phyloP scores from a whole-genome alignment of 2,797 vertebrate species.

The Lutjanus campechanus region DNA sequence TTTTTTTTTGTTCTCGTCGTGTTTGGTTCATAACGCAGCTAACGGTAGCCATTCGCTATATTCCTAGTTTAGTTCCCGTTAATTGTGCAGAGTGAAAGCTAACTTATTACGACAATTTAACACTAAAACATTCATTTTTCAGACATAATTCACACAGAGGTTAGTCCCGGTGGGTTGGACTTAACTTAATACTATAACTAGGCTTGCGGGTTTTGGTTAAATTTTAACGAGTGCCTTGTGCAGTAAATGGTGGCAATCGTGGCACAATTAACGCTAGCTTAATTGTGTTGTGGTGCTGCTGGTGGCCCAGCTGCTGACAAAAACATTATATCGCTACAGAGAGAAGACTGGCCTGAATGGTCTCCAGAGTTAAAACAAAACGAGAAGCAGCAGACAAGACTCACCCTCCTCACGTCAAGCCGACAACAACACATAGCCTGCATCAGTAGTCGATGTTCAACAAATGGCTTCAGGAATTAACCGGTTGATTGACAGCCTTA shows the following conservation, averaged over 20 bases:
- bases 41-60: background rate
- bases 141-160: background rate
- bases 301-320: constrained; percentile 45
- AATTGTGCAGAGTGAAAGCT: background rate
- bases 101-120: background rate
- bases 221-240: background rate
- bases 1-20: background rate
- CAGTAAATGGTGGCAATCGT: background rate
- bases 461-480: constrained; percentile 5
- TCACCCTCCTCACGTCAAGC: constrained; percentile 70
- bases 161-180: background rate
- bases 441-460: constrained; percentile 33
- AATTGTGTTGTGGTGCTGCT: constrained; percentile 3
- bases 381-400: constrained; percentile 30
- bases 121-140: background rate
- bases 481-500: background rate
- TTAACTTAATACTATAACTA: background rate
- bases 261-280: background rate
- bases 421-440: constrained; percentile 61
- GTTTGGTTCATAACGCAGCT: background rate
- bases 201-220: background rate
- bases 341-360: background rate
- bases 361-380: constrained; percentile 26
- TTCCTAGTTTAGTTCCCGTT: background rate
- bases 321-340: constrained; percentile 16